Evolutionary conservation across 2,888 invertebrate species (phyloP), one percentile per base, ranked within the genome.

Genomic region (Celastrina argiolus): DNA sequence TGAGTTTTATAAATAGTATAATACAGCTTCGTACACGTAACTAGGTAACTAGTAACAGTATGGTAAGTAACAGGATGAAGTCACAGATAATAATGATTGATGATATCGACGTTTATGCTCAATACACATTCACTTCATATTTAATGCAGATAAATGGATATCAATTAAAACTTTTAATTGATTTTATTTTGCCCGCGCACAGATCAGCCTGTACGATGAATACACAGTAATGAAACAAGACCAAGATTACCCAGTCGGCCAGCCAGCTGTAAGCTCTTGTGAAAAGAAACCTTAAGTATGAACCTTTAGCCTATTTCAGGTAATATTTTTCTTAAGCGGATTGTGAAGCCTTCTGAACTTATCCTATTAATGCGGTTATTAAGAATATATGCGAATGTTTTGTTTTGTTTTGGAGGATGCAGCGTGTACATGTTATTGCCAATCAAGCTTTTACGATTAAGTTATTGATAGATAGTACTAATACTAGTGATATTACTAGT

Each of bases 311-410:
- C 69, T 66, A 66, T 68, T 68, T 68, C 65, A 68, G 65, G 64
- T 56, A 68, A 64, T 65, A n/a, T 69, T 51, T 63, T 66, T 69
- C 69, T 63, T 71, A 69, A 71, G 68, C 69, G 70, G 68, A 72
- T 74, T 72, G 77, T 74, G 85, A 86, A 85, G 77, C 84, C 85
- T 76, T 77, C 79, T 77, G 78, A 73, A 76, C 79, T 73, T 72
- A 73, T 80, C 82, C 78, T 69, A 74, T 74, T 74, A 74, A 74
- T 73, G 69, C 71, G 67, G 70, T 70, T 73, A 74, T 68, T 68
- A 61, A 36, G 36, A 61, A 14, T 39, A 36, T 51, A 51, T 51
- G 22, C 22, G 10, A 12, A 22, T 22, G 14, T 51, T 51, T 51
- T 51, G 22, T 51, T 51, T 51, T 26, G 51, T 14, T 51, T 51